Conservation (phyloP, 2,113 vertebrate genomes). For the Marmota monax region DNA sequence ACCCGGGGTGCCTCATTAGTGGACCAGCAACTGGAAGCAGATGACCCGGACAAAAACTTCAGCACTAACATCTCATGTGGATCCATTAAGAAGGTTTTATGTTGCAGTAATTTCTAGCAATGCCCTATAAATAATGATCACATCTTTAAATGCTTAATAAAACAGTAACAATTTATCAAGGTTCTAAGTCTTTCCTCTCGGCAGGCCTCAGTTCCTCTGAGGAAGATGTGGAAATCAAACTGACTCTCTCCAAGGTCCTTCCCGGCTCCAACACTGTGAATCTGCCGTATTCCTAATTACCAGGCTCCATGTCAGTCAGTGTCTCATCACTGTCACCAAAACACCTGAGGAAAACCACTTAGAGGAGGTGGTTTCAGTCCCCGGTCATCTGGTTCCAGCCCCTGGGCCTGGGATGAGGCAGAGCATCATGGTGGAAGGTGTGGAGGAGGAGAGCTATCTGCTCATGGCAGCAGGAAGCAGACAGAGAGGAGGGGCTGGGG, state of each 20-base stretch:
- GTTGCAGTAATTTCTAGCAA: neutral
- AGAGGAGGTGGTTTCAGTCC: too few species aligned
- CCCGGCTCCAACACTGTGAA: neutral
- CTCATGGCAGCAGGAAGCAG: too few species aligned
- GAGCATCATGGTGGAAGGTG: too few species aligned
- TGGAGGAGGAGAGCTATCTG: too few species aligned
- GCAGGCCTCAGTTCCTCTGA: neutral
- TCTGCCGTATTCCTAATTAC: neutral
- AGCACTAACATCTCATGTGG: neutral
- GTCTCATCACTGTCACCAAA: too few species aligned
- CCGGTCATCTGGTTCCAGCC: too few species aligned
- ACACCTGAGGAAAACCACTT: too few species aligned
- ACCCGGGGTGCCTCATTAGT: neutral
- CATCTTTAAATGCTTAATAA: conserved; percentile 11
- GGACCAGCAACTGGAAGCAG: neutral
- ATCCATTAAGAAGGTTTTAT: conserved; percentile 25
- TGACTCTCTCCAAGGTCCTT: neutral
- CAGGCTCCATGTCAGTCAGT: neutral
- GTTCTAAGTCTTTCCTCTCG: neutral
- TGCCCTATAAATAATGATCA: neutral
- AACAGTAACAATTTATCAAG: neutral
- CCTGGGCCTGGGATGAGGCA: too few species aligned
- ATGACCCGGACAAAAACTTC: conserved; percentile 4
- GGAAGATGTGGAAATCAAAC: neutral
- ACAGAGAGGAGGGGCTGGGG: too few species aligned